A percentile compares a stretch with the other conserved stretches of the same genome.
Conservation (phyloP, 2,113 vertebrate species). For the Tachuris rubrigastra region DNA sequence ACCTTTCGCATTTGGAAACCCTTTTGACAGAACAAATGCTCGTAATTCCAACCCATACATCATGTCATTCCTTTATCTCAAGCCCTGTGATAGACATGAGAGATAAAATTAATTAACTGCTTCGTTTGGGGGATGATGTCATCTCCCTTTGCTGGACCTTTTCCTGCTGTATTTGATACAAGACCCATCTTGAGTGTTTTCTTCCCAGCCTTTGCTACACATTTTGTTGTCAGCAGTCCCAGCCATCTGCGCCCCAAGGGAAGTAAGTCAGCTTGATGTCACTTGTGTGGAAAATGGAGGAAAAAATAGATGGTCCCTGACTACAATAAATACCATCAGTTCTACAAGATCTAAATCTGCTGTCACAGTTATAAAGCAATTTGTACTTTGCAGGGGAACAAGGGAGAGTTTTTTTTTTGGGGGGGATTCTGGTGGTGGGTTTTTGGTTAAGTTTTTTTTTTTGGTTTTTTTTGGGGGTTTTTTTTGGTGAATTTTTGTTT, state of each 20-base stretch:
- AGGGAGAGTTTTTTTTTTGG: background rate
- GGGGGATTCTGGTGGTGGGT: background rate
- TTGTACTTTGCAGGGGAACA: background rate
- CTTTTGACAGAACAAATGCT: background rate
- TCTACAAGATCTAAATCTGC: background rate
- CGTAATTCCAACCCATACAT: background rate
- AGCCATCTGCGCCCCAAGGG: background rate
- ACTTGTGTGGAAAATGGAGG: background rate
- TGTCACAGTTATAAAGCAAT: background rate
- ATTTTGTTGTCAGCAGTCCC: background rate
- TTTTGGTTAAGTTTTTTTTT: rapidly evolving
- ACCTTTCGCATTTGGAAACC: background rate
- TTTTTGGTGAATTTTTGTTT: background rate
- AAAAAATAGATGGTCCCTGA: background rate
- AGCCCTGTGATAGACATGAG: background rate
- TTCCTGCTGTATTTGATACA: background rate
- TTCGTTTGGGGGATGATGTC: background rate
- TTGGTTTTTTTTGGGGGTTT: no score
- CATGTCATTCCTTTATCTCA: background rate
- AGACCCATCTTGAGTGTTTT: background rate
- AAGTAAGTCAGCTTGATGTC: background rate
- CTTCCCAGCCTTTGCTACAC: background rate
- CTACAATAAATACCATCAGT: background rate
- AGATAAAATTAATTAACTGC: no score
- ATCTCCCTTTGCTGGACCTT: background rate